phyloP scores from a whole-genome alignment of 2,888 invertebrate species.

The Drosophila eohydei region DNA sequence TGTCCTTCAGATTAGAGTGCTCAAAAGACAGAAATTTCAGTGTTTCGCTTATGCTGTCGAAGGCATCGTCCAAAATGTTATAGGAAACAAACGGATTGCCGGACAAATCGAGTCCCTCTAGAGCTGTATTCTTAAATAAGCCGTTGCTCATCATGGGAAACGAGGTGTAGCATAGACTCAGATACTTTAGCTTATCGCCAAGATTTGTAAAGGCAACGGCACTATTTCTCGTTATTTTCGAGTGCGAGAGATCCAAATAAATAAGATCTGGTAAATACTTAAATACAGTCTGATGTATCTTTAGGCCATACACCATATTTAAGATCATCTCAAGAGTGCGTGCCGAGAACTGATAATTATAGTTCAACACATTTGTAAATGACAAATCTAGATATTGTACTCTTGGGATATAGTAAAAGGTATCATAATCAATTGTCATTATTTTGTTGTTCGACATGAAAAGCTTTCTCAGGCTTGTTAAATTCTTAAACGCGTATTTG shows the following conservation, averaged over 20 bases:
- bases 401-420: conserved; percentile 84
- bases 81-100: conserved; percentile 85
- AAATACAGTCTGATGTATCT: conserved; percentile 81
- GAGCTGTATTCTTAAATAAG: conserved; percentile 85
- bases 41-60: conserved; percentile 85
- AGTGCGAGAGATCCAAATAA: conserved; percentile 85
- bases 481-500: conserved; percentile 84
- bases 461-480: conserved; percentile 85
- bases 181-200: conserved; percentile 77
- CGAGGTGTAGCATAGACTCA: conserved; percentile 86
- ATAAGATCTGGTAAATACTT: conserved; percentile 77
- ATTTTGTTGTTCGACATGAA: conserved; percentile 87
- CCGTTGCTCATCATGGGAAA: conserved; percentile 83
- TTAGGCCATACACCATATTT: conserved; percentile 76
- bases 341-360: conserved; percentile 57
- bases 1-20: conserved; percentile 83
- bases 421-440: conserved; percentile 82
- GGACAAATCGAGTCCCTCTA: conserved; percentile 87
- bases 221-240: conserved; percentile 82
- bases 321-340: conserved; percentile 68
- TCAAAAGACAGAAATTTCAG: conserved; percentile 86
- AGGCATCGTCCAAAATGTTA: conserved; percentile 74
- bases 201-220: conserved; percentile 80
- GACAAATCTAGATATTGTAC: conserved; percentile 87
- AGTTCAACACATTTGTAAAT: conserved; percentile 82